Evolutionary conservation across 2,113 vertebrate genomes (phyloP).

Genomic region (Osmerus eperlanus): DNA sequence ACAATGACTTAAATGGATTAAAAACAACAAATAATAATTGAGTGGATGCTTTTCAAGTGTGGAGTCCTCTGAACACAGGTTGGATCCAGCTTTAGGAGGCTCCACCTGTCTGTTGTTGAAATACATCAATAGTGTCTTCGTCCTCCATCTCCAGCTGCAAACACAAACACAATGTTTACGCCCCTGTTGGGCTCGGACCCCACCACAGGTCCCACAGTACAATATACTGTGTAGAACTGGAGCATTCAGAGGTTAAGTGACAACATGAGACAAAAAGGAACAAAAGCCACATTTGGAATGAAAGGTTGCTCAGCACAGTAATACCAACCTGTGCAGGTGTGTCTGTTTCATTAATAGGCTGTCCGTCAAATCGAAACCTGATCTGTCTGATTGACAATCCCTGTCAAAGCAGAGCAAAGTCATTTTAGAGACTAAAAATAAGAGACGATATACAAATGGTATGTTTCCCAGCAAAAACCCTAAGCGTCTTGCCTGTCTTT

Average conservation of each 20-base stretch:
- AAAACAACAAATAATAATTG: slow-evolving; percentile 28
- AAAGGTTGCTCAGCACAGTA: neutral
- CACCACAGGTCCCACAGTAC: too few species aligned
- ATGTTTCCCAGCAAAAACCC: neutral
- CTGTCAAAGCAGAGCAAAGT: slow-evolving; percentile 33
- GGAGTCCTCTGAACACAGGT: slow-evolving; percentile 20
- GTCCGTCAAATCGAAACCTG: slow-evolving; percentile 76
- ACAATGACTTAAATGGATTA: slow-evolving; percentile 34
- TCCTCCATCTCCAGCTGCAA: slow-evolving; percentile 77
- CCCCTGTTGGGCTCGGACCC: too few species aligned
- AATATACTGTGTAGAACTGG: too few species aligned
- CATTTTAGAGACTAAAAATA: neutral
- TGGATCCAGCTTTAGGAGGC: slow-evolving; percentile 43
- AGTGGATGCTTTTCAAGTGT: slow-evolving; percentile 40
- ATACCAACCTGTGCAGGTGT: slow-evolving; percentile 74
- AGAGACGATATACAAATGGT: neutral
- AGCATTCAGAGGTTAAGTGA: neutral
- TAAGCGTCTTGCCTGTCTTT: slow-evolving; percentile 77
- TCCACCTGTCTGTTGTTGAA: slow-evolving; percentile 77
- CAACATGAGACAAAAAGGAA: too few species aligned
- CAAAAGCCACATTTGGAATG: too few species aligned
- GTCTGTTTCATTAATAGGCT: slow-evolving; percentile 76
- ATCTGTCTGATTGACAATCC: slow-evolving; percentile 77
- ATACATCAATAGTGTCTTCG: slow-evolving; percentile 78
- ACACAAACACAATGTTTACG: slow-evolving; percentile 12